These are phyloP conservation scores for Serranus cabrilla DNA, from an alignment of 2,797 vertebrate genomes.

Conservation along the genomic window DNA sequence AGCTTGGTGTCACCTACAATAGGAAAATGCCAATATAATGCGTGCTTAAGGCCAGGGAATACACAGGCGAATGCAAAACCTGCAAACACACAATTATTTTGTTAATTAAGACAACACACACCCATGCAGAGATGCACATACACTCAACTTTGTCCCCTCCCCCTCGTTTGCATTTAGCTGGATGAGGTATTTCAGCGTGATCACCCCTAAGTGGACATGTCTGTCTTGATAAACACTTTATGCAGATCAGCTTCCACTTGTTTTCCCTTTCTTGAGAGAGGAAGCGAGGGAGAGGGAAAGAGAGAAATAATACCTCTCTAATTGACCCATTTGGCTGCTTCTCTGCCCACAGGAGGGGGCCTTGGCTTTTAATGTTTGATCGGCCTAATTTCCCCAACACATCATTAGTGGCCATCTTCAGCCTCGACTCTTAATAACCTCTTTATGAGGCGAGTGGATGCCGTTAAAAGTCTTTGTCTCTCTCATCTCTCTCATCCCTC, in stretches of 20 bases:
- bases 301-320: conserved; percentile 97
- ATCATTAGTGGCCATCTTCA: conserved; percentile 97
- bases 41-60: background rate
- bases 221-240: conserved; percentile 91
- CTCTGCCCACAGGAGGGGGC: conserved; percentile 98
- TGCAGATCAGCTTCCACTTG: conserved; percentile 89
- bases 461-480: conserved; percentile 92
- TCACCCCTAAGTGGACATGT: conserved; percentile 90
- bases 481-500: conserved; percentile 82
- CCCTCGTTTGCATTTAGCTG: conserved; percentile 74
- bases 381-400: conserved; percentile 99
- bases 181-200: conserved; percentile 89
- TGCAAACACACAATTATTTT: conserved; percentile 35
- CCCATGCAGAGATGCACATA: conserved; percentile 19
- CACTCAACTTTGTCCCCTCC: conserved; percentile 49
- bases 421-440: conserved; percentile 98
- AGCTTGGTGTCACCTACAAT: conserved; percentile 2
- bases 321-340: conserved; percentile 99
- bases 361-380: conserved; percentile 99
- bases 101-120: conserved; percentile 66
- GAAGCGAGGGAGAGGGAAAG: conserved; percentile 73
- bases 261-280: conserved; percentile 88
- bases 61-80: conserved; percentile 21
- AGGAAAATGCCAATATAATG: conserved; percentile 17
- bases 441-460: conserved; percentile 97